Evolutionary conservation across 1,140 invertebrate species (phyloP).

Genomic region (Heliconius melpomene): DNA sequence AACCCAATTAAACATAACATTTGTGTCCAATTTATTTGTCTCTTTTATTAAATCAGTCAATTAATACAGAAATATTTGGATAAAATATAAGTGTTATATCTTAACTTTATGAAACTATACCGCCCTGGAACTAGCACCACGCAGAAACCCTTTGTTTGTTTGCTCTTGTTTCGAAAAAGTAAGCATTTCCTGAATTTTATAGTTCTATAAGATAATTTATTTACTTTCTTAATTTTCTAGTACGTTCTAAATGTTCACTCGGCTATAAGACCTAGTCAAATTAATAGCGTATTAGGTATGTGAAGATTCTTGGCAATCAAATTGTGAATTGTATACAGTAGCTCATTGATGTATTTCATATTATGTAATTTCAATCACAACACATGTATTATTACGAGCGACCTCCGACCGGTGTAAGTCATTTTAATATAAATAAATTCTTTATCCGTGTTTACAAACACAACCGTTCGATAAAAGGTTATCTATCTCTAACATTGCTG

Average conservation of each 20-base stretch:
- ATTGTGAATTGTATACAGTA: slow-evolving; percentile 26
- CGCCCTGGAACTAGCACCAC: background rate
- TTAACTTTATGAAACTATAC: too few relatives aligned
- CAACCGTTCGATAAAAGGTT: slow-evolving; percentile 63
- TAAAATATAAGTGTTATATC: too few relatives aligned
- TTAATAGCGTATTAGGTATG: background rate
- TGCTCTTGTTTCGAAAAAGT: background rate
- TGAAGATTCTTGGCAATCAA: slow-evolving; percentile 24
- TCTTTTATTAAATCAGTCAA: background rate
- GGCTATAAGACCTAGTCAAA: background rate
- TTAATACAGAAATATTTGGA: too few relatives aligned
- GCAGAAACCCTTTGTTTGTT: background rate
- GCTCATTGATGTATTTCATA: slow-evolving; percentile 29
- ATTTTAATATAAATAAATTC: slow-evolving; percentile 39
- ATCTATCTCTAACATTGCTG: slow-evolving; percentile 47
- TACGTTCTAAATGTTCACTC: background rate
- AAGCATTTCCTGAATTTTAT: background rate
- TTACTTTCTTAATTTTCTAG: background rate
- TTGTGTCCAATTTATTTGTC: background rate
- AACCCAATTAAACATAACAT: background rate
- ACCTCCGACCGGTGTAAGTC: slow-evolving; percentile 38
- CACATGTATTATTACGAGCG: slow-evolving; percentile 30
- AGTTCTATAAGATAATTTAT: background rate
- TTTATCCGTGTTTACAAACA: slow-evolving; percentile 64
- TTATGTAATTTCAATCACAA: slow-evolving; percentile 34